Evolutionary conservation across 2,113 vertebrate genomes (phyloP), one percentile per base, ranked within the genome.

Genomic region (Empidonax traillii): DNA sequence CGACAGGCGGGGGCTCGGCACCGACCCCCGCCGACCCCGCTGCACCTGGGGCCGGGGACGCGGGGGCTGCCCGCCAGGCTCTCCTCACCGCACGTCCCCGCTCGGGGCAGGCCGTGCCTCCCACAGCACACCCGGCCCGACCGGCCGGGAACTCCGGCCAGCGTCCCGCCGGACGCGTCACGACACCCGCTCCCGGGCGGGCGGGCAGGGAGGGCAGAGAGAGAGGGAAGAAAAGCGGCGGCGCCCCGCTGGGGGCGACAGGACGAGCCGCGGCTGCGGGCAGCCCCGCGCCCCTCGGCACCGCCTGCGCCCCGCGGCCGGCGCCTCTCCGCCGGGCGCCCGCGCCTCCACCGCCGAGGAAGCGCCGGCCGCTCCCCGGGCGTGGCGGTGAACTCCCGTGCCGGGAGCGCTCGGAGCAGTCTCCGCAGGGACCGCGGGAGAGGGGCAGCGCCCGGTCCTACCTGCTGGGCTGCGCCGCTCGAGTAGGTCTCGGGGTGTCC

Each of bases 401-500:
- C 85, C 76, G 41, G 85, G 71, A 91, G 76, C 66, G 43, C 69
- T 53, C 10, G 31, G 39, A n/a, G 62, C 44, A 25, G 47, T 28
- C 23, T 46, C 43, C 21, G 28, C 41, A 35, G 62, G 63, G 8
- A 37, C 5, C 19, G 39, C 18, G 9, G n/a, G 12, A 72, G 37
- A 74, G 17, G 61, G 62, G 62, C 55, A 82, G 77, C 19, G 21
- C 39, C 31, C 19, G 59, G 35, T 24, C 92, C 59, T 99, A 99
- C 99, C 99, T 99, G 99, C 97, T 99, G 99, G 88, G 95, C 97
- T 90, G 98, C 98, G 97, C 98, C 98, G 97, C 98, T 98, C 79
- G 98, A 98, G 97, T 99, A 99, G 87, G 98, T 98, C 97, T 99
- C 99, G 94, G 98, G 98, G 91, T 99, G 99, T 94, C 98, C 98